Percentiles rank a stretch among this genome's conserved stretches.
Evolutionary conservation across 2,888 invertebrate species (phyloP).

Genomic region (Coleophora flavipennella): DNA sequence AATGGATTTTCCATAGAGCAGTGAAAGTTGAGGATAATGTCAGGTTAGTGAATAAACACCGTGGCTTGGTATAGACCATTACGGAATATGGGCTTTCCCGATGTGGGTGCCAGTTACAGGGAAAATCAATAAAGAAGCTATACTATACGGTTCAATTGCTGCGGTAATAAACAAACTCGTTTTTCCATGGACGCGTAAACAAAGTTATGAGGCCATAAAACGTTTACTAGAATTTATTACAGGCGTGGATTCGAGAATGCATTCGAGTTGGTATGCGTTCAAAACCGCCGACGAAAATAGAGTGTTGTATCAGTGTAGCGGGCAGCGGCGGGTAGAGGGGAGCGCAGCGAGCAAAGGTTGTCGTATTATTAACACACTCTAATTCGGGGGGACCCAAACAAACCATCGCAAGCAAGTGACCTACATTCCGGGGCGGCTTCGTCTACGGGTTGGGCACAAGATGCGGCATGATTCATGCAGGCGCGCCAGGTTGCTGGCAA

Average conservation of each 20-base stretch:
- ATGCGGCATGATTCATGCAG: constrained; percentile 53
- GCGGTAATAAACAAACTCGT: background rate
- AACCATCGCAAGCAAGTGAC: constrained; percentile 65
- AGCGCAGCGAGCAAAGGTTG: constrained; percentile 54
- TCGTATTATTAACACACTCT: constrained; percentile 64
- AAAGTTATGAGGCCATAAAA: constrained; percentile 4
- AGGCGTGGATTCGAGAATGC: constrained; percentile 18
- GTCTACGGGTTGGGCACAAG: constrained; percentile 49
- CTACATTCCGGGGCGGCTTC: constrained; percentile 46
- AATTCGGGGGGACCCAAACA: constrained; percentile 69
- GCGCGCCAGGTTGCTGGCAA: constrained; percentile 20
- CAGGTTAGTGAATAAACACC: background rate
- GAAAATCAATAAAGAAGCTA: constrained; percentile 15
- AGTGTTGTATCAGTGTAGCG: constrained; percentile 23
- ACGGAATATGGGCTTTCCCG: constrained; percentile 1
- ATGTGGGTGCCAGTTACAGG: constrained; percentile 6
- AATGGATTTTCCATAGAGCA: too few relatives aligned
- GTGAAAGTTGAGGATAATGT: too few relatives aligned
- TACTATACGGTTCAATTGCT: too few relatives aligned
- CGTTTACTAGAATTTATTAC: background rate
- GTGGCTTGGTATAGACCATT: background rate
- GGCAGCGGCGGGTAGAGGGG: constrained; percentile 20
- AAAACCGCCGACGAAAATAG: constrained; percentile 43
- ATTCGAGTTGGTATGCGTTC: constrained; percentile 31
- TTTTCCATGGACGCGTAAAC: constrained; percentile 5